phyloP scores from a whole-genome alignment of 2,113 vertebrate genomes.

The Entelurus aequoreus region DNA sequence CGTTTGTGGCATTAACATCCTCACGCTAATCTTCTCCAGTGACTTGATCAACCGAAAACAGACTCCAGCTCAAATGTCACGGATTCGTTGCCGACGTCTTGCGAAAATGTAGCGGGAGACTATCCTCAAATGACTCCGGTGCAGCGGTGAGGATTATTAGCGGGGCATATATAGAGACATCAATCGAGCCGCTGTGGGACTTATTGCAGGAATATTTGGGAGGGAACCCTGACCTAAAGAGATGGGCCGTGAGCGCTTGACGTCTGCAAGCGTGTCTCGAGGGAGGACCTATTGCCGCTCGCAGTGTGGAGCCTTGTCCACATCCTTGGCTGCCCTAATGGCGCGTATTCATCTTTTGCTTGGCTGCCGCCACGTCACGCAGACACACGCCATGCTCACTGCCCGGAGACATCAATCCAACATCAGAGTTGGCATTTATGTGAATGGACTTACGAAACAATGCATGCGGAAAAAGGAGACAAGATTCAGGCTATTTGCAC shows the following conservation, averaged over 20 bases:
- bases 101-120: background rate
- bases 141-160: conserved; percentile 18
- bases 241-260: conserved; percentile 33
- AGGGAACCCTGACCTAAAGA: conserved; percentile 27
- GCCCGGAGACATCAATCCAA: background rate
- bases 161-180: conserved; percentile 13
- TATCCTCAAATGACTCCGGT: conserved; percentile 31
- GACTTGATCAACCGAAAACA: conserved; percentile 23
- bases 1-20: conserved; percentile 15
- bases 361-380: conserved; percentile 17
- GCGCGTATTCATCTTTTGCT: conserved; percentile 52
- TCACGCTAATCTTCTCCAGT: conserved; percentile 26
- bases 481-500: too few relatives aligned
- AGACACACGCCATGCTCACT: conserved; percentile 10
- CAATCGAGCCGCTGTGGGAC: conserved; percentile 48
- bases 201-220: conserved; percentile 39
- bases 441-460: too few relatives aligned
- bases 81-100: background rate
- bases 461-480: background rate
- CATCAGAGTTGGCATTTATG: background rate
- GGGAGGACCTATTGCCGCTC: conserved; percentile 39
- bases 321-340: conserved; percentile 45
- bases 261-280: conserved; percentile 49
- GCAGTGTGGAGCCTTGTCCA: conserved; percentile 33
- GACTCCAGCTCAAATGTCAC: conserved; percentile 50